phyloP scores from a whole-genome alignment of 2,797 vertebrate species.

The Podargus strigoides region DNA sequence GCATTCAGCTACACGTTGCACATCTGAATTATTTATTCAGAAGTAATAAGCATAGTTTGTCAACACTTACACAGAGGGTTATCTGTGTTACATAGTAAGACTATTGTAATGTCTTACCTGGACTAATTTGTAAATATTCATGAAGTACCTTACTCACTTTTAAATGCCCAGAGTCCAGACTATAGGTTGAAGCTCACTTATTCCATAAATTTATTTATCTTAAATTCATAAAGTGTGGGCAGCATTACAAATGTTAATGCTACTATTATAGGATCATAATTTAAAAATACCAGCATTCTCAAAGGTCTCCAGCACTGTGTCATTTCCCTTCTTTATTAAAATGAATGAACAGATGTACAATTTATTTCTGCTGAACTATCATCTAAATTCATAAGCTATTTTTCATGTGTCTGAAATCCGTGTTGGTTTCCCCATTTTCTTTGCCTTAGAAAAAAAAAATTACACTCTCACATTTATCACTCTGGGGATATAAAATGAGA shows the following conservation, averaged over 20 bases:
- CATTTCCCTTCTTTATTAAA: constrained; percentile 79
- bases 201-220: constrained; percentile 68
- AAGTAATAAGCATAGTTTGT: constrained; percentile 30
- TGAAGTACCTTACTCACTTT: constrained; percentile 37
- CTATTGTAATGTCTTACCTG: not conserved
- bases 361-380: constrained; percentile 76
- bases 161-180: constrained; percentile 30
- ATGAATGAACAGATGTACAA: constrained; percentile 86
- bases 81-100: constrained; percentile 17
- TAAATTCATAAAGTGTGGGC: constrained; percentile 61
- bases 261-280: constrained; percentile 72
- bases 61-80: not conserved
- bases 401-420: constrained; percentile 77
- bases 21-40: constrained; percentile 45
- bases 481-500: constrained; percentile 58
- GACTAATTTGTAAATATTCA: constrained; percentile 33
- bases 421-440: constrained; percentile 74
- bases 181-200: constrained; percentile 42
- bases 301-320: constrained; percentile 58
- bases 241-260: constrained; percentile 73
- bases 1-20: not conserved
- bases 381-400: constrained; percentile 86
- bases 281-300: constrained; percentile 68
- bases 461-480: constrained; percentile 69
- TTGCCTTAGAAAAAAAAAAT: constrained; percentile 49